phyloP scores from a whole-genome alignment of 2,797 vertebrate genomes.

The Pogoniulus pusillus region DNA sequence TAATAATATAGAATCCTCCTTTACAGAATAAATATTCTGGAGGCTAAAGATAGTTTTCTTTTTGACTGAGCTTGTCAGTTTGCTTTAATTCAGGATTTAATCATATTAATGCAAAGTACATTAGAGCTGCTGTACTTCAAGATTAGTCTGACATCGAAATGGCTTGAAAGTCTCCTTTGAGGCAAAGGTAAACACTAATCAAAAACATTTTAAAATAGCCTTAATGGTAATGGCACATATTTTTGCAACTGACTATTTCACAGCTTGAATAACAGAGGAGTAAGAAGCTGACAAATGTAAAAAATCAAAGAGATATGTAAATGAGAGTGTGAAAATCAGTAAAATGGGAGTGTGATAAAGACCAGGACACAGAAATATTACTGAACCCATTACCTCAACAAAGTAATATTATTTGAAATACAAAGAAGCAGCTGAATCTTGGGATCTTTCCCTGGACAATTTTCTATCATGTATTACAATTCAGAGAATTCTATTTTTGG shows the following conservation, averaged over 20 bases:
- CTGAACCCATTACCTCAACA: neutral
- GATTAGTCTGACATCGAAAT: conserved; percentile 56
- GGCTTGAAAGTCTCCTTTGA: conserved; percentile 46
- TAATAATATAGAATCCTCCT: neutral
- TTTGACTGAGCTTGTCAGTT: conserved; percentile 30
- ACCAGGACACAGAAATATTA: neutral
- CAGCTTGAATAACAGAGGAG: neutral
- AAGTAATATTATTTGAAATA: neutral
- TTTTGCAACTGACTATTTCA: conserved; percentile 22
- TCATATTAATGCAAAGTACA: conserved; percentile 39
- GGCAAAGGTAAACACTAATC: conserved; percentile 61
- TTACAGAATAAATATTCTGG: neutral
- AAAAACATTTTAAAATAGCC: conserved; percentile 63
- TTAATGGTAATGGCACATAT: neutral
- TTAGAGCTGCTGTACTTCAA: conserved; percentile 23
- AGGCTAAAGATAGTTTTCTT: neutral
- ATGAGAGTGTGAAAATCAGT: neutral
- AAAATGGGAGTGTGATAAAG: neutral
- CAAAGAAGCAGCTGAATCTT: neutral
- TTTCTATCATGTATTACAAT: neutral
- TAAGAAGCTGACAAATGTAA: neutral
- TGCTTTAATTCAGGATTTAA: conserved; percentile 59
- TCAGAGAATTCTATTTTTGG: neutral
- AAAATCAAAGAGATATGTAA: neutral
- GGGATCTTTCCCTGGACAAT: neutral